Percentiles rank a stretch among this genome's conserved stretches.
These are phyloP conservation scores for Mus musculus DNA, from an alignment of 2,113 vertebrate species.

Conservation along the genomic window DNA sequence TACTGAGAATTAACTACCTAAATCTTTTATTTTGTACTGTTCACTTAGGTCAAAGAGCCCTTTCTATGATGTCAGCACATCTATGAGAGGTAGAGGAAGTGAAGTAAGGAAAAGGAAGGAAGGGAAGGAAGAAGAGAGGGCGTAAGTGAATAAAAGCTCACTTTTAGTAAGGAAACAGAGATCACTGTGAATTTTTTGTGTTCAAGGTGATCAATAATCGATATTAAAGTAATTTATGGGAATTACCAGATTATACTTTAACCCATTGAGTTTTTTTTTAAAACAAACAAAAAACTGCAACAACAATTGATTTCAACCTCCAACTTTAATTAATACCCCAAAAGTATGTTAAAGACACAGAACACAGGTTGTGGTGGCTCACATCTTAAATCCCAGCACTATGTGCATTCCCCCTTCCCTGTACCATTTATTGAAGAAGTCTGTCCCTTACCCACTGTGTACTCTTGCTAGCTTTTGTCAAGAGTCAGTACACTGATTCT, in stretches of 20 bases:
- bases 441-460: neutral
- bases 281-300: neutral
- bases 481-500: neutral
- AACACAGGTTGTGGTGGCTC: neutral
- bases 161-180: constrained; percentile 82
- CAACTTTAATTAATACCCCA: neutral
- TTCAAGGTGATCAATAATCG: constrained; percentile 72
- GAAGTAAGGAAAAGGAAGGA: neutral
- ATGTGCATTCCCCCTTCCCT: neutral
- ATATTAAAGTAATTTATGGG: constrained; percentile 87
- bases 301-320: constrained; percentile 10
- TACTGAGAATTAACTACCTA: constrained; percentile 95
- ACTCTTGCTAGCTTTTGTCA: no score
- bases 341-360: neutral
- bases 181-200: constrained; percentile 80
- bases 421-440: neutral
- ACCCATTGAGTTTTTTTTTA: neutral
- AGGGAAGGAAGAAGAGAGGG: constrained; percentile 39
- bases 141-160: constrained; percentile 50
- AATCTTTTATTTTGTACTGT: constrained; percentile 85
- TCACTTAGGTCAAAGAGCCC: constrained; percentile 92
- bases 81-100: constrained; percentile 83
- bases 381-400: neutral
- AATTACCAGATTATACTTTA: constrained; percentile 61
- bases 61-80: constrained; percentile 93